These are phyloP conservation scores for Dreissena rostriformis DNA, from an alignment of 1,140 invertebrate species.

Conservation along the genomic window DNA sequence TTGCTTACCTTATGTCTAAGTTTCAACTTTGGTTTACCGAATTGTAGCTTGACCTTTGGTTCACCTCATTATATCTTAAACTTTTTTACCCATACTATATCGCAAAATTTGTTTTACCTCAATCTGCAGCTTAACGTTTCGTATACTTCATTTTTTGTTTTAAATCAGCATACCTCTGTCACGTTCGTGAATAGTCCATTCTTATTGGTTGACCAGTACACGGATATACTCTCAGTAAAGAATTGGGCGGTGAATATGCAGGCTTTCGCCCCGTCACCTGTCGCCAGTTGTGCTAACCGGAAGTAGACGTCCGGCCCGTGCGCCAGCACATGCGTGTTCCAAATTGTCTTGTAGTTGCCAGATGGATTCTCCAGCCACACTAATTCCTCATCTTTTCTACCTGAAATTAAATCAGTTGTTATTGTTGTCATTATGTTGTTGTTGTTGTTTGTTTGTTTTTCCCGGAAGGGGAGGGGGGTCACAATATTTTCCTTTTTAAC, in stretches of 20 bases:
- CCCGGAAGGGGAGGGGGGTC: not conserved
- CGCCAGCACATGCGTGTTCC: constrained; percentile 76
- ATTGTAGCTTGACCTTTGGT: no score
- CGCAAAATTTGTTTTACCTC: no score
- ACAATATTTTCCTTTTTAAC: not conserved
- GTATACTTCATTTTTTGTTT: no score
- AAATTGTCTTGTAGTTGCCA: constrained; percentile 60
- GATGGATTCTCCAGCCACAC: constrained; percentile 79
- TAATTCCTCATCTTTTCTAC: constrained; percentile 71
- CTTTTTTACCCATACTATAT: no score
- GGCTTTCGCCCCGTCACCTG: constrained; percentile 69
- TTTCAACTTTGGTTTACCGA: no score
- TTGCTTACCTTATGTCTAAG: no score
- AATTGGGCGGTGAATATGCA: constrained; percentile 77
- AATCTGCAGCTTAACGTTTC: no score
- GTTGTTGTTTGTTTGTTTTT: not conserved
- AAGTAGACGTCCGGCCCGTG: constrained; percentile 79
- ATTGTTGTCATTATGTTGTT: no score
- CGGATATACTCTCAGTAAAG: constrained; percentile 74
- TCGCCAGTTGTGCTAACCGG: constrained; percentile 68
- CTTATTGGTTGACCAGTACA: constrained; percentile 77
- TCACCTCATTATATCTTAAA: no score
- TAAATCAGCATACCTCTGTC: constrained; percentile 61
- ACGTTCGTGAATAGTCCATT: constrained; percentile 74
- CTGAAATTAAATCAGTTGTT: constrained; percentile 32